Base-by-base conservation (phyloP, 2,797 vertebrate species). In the Lateolabrax maculatus region DNA sequence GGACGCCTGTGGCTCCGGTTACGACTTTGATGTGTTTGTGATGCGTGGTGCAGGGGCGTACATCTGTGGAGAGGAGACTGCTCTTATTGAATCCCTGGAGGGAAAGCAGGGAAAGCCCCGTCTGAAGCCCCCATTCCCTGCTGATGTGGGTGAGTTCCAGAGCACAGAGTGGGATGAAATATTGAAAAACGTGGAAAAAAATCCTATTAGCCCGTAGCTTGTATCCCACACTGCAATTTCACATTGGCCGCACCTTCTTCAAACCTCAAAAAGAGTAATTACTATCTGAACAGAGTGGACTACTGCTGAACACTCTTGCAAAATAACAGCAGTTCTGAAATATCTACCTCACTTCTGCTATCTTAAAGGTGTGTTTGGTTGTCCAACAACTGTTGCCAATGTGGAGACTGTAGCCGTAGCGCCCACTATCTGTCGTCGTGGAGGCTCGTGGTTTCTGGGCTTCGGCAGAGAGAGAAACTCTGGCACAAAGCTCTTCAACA, bases 31-130 rank as follows among this genome's bases (percentile, higher is more conserved):
- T 0, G 96, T 99, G 88, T 98, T 97, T 37, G 98, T 98, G 90
- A 96, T 97, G 93, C 95, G 97, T 0, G 98, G 97, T 0, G 98
- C 98, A 0, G 98, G 98, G 0, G 98, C 98, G 0, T 99, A 99
- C 89, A 99, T 99, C 93, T 99, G 98, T 0, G 97, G 98, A 4
- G 98, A 98, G 89, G 98, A 99, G 94, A 99, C 98, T 0, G 98
- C 98, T 0, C 96, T 99, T 58, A 99, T 99, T 0, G 98, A 99
- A 90, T 98, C 97, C 68, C 93, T 99, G 2, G 98, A 99, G 94
- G 97, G 98, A 77, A 99, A 99, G 85, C 98, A 99, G 93, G 98
- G 98, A 9, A 99, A 99, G 77, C 98, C 97, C 0, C 96, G 98
- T 4, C 95, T 99, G 60, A 99, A 99, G 91, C 97, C 98, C 0